phyloP scores from a whole-genome alignment of 1,140 invertebrate genomes.

The Himalopsyche phryganea region DNA sequence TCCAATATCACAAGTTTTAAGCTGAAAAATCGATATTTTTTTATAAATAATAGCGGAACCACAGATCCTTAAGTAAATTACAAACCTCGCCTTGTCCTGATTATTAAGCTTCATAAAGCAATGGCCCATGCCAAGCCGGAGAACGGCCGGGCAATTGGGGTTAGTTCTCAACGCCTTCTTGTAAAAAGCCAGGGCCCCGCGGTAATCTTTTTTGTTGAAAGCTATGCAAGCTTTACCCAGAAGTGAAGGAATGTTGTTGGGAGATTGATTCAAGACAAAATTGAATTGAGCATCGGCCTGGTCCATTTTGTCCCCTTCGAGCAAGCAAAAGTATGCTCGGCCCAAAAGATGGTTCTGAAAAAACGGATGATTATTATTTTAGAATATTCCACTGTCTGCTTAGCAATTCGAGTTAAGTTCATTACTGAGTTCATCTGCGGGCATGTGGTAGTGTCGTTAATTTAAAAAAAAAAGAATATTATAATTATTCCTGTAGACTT shows the following conservation, averaged over 20 bases:
- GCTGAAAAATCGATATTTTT: no score
- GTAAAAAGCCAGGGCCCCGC: slow-evolving; percentile 94
- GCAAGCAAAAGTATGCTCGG: slow-evolving; percentile 94
- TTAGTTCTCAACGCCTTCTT: slow-evolving; percentile 96
- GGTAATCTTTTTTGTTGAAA: slow-evolving; percentile 89
- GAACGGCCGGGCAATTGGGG: slow-evolving; percentile 93
- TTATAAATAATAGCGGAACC: no score
- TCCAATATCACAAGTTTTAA: no score
- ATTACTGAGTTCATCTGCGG: background rate
- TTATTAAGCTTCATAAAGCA: slow-evolving; percentile 97
- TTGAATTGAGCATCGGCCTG: slow-evolving; percentile 99
- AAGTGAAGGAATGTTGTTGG: slow-evolving; percentile 93
- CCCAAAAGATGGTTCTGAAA: slow-evolving; percentile 91
- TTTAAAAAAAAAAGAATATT: background rate
- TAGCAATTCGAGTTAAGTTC: no score
- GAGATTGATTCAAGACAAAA: slow-evolving; percentile 95
- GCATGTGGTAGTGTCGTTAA: no score
- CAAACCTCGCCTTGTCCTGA: slow-evolving; percentile 86
- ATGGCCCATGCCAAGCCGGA: slow-evolving; percentile 96
- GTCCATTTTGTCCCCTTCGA: slow-evolving; percentile 99
- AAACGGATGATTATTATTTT: slow-evolving; percentile 14
- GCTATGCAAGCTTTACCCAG: slow-evolving; percentile 98
- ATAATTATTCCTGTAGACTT: no score
- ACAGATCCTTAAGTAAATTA: no score
- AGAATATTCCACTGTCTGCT: background rate